These are phyloP conservation scores for Mus pahari DNA, from an alignment of 2,113 vertebrate species.

Conservation along the genomic window DNA sequence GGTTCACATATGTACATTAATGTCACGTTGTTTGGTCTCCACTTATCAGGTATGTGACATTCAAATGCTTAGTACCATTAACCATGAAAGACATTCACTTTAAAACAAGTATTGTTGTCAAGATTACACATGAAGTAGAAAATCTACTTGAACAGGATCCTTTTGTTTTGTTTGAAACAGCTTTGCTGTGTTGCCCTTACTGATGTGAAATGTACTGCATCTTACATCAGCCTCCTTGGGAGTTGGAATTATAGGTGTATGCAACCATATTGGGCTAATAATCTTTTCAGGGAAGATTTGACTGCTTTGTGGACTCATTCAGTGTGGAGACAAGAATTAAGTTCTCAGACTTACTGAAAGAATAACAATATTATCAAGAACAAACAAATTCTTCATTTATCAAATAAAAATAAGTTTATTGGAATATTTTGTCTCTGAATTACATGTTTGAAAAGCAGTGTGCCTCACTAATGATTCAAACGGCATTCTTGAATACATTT, in stretches of 20 bases:
- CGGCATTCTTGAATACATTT: background rate
- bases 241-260: background rate
- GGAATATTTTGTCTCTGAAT: background rate
- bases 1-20: background rate
- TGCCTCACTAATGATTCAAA: background rate
- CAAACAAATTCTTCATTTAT: background rate
- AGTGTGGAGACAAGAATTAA: background rate
- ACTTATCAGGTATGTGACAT: background rate
- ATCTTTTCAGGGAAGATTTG: background rate
- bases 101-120: background rate
- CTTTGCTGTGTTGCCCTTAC: too few relatives aligned
- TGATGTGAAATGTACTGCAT: background rate
- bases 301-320: too few relatives aligned
- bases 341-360: background rate
- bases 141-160: too few relatives aligned
- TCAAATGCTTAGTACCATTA: background rate
- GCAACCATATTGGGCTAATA: too few relatives aligned
- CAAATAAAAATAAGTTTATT: background rate
- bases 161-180: background rate
- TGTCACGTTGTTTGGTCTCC: background rate
- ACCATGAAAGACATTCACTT: background rate
- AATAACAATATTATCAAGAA: background rate
- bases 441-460: background rate
- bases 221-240: background rate
- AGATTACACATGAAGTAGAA: background rate